phyloP scores from a whole-genome alignment of 1,140 invertebrate genomes.

The Halesus radiatus region DNA sequence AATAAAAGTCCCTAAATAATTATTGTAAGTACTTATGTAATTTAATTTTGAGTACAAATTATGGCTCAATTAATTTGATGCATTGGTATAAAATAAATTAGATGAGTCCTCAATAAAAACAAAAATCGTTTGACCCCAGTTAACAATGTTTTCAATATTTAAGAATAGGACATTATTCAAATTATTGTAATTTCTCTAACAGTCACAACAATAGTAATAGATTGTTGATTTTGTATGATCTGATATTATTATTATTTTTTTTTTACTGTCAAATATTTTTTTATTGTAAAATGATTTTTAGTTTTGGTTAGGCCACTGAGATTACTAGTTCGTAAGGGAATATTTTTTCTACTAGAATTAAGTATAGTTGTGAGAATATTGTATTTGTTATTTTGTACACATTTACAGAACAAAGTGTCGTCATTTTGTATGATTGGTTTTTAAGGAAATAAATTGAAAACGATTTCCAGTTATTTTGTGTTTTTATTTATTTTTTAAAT shows the following conservation, averaged over 20 bases:
- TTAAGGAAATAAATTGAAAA: constrained; percentile 3
- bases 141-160: too few relatives aligned
- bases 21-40: too few relatives aligned
- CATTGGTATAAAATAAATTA: too few relatives aligned
- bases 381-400: not conserved
- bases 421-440: constrained; percentile 10
- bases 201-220: not conserved
- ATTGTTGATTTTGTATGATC: not conserved
- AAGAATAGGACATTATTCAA: too few relatives aligned
- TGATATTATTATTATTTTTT: not conserved
- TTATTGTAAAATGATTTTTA: constrained; percentile 14
- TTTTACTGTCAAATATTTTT: not conserved
- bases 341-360: constrained; percentile 26
- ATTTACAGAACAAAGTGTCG: constrained; percentile 7
- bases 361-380: not conserved
- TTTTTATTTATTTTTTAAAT: too few relatives aligned
- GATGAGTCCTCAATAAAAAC: too few relatives aligned
- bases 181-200: too few relatives aligned
- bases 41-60: too few relatives aligned
- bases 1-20: too few relatives aligned
- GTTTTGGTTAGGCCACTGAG: constrained; percentile 16
- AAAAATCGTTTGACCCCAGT: too few relatives aligned
- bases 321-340: constrained; percentile 13
- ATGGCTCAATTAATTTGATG: too few relatives aligned
- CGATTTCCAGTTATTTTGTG: too few relatives aligned